These are phyloP conservation scores for Varanus salvator DNA, from an alignment of 2,113 vertebrate species.

Conservation along the genomic window DNA sequence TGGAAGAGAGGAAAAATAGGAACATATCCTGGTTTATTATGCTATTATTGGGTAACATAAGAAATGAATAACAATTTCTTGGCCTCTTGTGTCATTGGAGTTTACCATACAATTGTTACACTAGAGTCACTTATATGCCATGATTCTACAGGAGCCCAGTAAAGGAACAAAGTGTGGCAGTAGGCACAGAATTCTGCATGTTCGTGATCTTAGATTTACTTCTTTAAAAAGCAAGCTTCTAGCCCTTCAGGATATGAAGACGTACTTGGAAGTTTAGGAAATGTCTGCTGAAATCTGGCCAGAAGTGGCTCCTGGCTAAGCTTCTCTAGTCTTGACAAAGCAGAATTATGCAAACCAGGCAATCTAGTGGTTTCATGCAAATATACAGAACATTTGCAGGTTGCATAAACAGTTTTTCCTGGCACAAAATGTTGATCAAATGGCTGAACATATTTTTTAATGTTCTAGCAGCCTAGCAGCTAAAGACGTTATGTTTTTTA, in stretches of 20 bases:
- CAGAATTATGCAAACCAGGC: background rate
- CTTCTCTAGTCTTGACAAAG: background rate
- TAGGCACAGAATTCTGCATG: background rate
- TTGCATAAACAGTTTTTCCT: background rate
- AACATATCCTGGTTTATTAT: no score
- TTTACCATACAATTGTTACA: background rate
- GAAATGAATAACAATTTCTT: no score
- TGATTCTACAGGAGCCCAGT: background rate
- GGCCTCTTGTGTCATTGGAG: no score
- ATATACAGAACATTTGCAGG: background rate
- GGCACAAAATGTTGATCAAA: background rate
- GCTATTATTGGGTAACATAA: no score
- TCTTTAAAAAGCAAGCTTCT: background rate
- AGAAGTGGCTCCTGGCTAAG: background rate
- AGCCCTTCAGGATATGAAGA: background rate
- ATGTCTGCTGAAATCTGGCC: background rate
- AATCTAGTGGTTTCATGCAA: background rate
- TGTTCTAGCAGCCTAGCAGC: background rate
- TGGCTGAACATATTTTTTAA: background rate
- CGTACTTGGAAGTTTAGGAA: background rate
- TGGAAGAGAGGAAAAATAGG: background rate
- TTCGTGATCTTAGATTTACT: background rate
- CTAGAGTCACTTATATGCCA: background rate
- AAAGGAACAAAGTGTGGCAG: background rate
- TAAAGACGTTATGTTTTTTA: background rate